Evolutionary conservation across 2,113 vertebrate species (phyloP).

Genomic region (Nannospalax galili): DNA sequence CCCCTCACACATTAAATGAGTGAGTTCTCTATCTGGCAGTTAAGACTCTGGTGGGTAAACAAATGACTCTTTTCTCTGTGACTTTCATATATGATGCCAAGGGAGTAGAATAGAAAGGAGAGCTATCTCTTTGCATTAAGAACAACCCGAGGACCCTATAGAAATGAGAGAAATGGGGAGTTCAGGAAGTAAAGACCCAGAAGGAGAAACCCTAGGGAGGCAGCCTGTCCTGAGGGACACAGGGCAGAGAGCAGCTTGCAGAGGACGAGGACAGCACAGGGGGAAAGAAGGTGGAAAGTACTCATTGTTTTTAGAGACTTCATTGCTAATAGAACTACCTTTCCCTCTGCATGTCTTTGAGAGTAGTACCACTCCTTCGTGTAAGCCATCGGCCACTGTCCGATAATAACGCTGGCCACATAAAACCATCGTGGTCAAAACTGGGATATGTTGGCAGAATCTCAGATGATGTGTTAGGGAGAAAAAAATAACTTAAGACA

Average conservation of each 20-base stretch:
- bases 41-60: neutral
- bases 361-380: neutral
- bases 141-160: neutral
- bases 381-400: neutral
- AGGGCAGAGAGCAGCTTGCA: neutral
- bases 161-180: neutral
- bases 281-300: neutral
- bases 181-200: neutral
- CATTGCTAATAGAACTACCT: neutral
- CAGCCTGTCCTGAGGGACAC: neutral
- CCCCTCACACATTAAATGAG: neutral
- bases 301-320: neutral
- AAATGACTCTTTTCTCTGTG: slow-evolving; percentile 13
- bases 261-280: neutral
- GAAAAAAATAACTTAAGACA: too few relatives aligned
- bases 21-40: neutral
- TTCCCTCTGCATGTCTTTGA: neutral
- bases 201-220: neutral
- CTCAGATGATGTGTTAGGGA: too few relatives aligned
- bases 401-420: neutral
- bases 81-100: neutral
- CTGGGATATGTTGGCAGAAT: too few relatives aligned
- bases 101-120: neutral
- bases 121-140: neutral
- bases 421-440: too few relatives aligned